Base-by-base conservation (phyloP, 2,113 vertebrate species). In the Spilogale gracilis region DNA sequence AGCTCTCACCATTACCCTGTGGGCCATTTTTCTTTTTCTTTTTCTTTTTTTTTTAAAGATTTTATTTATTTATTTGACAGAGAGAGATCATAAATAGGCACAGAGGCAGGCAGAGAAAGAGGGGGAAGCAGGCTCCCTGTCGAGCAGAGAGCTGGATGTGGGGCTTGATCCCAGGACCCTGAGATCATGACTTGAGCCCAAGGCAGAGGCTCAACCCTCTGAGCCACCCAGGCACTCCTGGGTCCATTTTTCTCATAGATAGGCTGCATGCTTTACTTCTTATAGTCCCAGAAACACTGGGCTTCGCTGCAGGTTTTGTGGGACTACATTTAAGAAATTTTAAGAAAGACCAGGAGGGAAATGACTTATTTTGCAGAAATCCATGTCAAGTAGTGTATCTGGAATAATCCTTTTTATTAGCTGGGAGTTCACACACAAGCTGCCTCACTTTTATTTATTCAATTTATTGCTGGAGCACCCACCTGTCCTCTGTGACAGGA, bases 321-420 rank as follows among this genome's bases (percentile, higher is more conserved):
- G 79, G 82, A 97, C 81, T 56, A 67, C 10, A 12, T 88, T 63
- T 54, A 56, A 92, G 78, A 89, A 86, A 85, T 61, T 21, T 86
- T 71, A 91, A 71, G 67, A 45, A 83, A 92, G 45, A 91, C n/a
- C 11, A 0, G 32, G 25, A 93, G 91, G 82, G 91, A 94, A 92
- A 67, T 97, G 94, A 96, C 48, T 96, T 87, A 74, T 50, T 82
- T 91, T 50, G 14, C 38, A 56, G 91, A 96, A 94, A 93, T 93
- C 69, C 60, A 2, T 27, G 52, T 86, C 86, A 89, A 20, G 45
- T 45, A 12, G 79, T 12, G 23, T 67, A n/a, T 93, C 80, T 95
- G 74, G 83, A 95, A 92, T 27, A 48, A 61, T 32, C 78, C 21
- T 38, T 73, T 45, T 89, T 60, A 63, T 67, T 61, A 21, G 30